Conservation (phyloP, 2,797 vertebrate genomes). For the Gallirallus australis region DNA sequence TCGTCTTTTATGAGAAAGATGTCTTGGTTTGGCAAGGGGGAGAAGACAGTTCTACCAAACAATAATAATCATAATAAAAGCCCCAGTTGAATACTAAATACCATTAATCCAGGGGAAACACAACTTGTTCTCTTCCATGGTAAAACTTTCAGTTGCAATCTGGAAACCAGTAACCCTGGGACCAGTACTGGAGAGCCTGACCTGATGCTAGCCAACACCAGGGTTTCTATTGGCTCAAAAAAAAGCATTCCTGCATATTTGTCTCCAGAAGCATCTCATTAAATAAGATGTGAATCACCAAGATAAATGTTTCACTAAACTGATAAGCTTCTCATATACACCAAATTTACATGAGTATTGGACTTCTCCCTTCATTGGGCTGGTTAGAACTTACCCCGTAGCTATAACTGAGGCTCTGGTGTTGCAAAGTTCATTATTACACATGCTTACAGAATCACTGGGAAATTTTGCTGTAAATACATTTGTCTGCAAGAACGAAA, state of each 20-base stretch:
- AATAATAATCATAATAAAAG: not conserved
- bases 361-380: not conserved
- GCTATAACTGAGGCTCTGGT: not conserved
- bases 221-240: not conserved
- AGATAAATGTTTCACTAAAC: slow-evolving; percentile 17
- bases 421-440: not conserved
- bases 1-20: slow-evolving; percentile 42
- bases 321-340: not conserved
- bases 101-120: not conserved
- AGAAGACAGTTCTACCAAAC: not conserved
- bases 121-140: not conserved
- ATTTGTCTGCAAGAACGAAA: not conserved
- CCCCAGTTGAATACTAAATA: not conserved
- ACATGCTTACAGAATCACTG: not conserved
- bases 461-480: not conserved
- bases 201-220: not conserved
- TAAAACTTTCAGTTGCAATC: not conserved
- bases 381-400: not conserved
- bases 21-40: slow-evolving; percentile 21
- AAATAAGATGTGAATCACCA: not conserved
- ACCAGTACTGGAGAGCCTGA: not conserved
- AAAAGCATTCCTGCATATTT: not conserved
- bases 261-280: slow-evolving; percentile 30
- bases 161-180: not conserved
- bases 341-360: not conserved